Percentiles rank a stretch among this genome's conserved stretches.
Conservation (phyloP, 2,888 invertebrate species). For the Diploptera punctata region DNA sequence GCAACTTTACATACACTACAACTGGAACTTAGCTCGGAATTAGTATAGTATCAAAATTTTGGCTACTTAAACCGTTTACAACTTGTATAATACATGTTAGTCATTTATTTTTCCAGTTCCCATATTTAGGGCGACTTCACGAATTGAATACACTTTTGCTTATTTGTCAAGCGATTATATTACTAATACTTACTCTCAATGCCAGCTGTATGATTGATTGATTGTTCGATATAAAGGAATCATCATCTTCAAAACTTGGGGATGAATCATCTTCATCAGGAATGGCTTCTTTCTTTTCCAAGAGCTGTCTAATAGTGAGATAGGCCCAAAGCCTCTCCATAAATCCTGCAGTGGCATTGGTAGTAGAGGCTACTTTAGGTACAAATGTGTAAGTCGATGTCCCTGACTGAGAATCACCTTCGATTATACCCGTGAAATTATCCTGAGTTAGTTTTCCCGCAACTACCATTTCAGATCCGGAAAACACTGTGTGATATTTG, state of each 20-base stretch:
- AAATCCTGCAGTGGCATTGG: constrained; percentile 49
- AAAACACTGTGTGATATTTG: constrained; percentile 64
- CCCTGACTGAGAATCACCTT: background rate
- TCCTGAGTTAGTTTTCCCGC: constrained; percentile 58
- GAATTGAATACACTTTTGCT: no score
- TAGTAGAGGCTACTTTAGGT: background rate
- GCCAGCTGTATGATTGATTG: constrained; percentile 60
- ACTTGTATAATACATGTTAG: no score
- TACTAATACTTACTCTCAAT: no score
- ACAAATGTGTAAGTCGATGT: background rate
- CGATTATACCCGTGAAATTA: constrained; percentile 30
- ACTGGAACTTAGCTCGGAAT: no score
- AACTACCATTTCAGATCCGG: constrained; percentile 68
- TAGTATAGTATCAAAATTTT: no score
- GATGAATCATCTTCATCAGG: constrained; percentile 50
- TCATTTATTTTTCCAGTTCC: no score
- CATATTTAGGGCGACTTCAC: no score
- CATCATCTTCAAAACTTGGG: constrained; percentile 45
- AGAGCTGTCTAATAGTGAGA: constrained; percentile 67
- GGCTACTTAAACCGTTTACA: no score
- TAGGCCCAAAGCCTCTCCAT: constrained; percentile 71
- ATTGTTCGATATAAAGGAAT: background rate
- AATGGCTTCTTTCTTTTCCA: constrained; percentile 48
- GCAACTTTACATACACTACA: no score
- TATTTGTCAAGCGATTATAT: no score